phyloP scores from a whole-genome alignment of 2,888 invertebrate genomes.

The Allygus modestus region DNA sequence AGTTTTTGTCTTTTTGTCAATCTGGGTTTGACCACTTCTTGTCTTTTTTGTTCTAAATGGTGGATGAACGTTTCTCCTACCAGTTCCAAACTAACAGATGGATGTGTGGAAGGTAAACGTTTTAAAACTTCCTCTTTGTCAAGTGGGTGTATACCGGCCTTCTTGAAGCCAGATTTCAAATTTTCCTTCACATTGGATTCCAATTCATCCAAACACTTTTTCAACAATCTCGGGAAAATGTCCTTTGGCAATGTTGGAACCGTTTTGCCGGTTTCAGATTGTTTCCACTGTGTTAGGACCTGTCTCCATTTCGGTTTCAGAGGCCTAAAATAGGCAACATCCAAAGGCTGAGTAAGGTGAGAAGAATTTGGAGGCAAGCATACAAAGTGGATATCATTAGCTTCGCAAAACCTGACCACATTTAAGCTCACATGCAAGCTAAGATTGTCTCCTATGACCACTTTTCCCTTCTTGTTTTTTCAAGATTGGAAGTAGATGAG shows the following conservation, averaged over 20 bases:
- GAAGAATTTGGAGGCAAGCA: constrained; percentile 70
- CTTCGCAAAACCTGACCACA: constrained; percentile 70
- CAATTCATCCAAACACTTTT: not conserved
- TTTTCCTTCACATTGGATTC: not conserved
- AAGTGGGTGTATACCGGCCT: constrained; percentile 38
- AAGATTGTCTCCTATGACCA: constrained; percentile 71
- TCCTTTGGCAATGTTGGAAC: not conserved
- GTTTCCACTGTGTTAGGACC: not conserved
- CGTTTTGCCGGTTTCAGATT: not conserved
- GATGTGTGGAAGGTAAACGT: not conserved
- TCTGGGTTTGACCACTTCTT: not conserved
- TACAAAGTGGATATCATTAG: constrained; percentile 71
- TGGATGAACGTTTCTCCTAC: not conserved
- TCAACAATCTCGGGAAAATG: not conserved
- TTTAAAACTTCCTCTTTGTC: constrained; percentile 33
- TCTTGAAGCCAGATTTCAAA: constrained; percentile 58
- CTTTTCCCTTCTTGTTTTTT: constrained; percentile 66
- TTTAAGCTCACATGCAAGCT: constrained; percentile 68
- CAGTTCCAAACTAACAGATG: not conserved
- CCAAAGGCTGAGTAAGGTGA: constrained; percentile 67
- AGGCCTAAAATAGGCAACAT: constrained; percentile 69
- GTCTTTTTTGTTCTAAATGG: not conserved
- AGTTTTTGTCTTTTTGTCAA: not conserved
- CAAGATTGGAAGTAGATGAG: constrained; percentile 62
- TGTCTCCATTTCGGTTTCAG: constrained; percentile 69